A percentile compares a stretch with the other conserved stretches of the same genome.
These are phyloP conservation scores for Dendroctonus ponderosae DNA, from an alignment of 1,140 invertebrate genomes.

Conservation along the genomic window DNA sequence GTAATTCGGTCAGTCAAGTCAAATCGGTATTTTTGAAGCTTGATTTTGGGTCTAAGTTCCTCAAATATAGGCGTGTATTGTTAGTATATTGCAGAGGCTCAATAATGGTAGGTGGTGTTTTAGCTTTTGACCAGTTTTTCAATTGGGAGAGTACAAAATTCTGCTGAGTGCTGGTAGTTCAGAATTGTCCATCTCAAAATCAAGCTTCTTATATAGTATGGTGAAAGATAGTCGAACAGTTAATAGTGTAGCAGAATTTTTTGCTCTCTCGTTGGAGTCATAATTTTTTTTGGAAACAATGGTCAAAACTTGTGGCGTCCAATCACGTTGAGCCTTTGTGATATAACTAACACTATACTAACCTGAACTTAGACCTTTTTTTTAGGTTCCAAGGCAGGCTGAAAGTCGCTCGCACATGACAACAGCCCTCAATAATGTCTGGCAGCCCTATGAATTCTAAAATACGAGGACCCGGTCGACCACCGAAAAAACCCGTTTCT, in stretches of 20 bases:
- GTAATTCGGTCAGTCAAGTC: no score
- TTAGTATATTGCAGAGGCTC: constrained; percentile 23
- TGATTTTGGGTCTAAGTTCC: constrained; percentile 34
- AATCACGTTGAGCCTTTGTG: constrained; percentile 3
- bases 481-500: constrained; percentile 66
- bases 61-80: constrained; percentile 13
- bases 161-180: not conserved
- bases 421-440: constrained; percentile 13
- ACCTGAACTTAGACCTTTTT: constrained; percentile 33
- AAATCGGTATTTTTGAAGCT: constrained; percentile 16
- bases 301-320: not conserved
- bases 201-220: constrained; percentile 16
- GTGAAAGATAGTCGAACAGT: no score
- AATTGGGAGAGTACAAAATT: constrained; percentile 2
- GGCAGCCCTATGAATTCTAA: constrained; percentile 53
- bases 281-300: not conserved
- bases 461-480: constrained; percentile 67
- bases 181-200: constrained; percentile 16
- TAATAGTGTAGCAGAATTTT: not conserved
- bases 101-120: not conserved
- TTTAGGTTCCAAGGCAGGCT: constrained; percentile 26
- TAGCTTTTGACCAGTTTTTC: not conserved
- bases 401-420: constrained; percentile 3
- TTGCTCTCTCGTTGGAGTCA: not conserved
- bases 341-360: constrained; percentile 31